Base-by-base conservation (phyloP, 2,888 invertebrate species). In the Cynaeus angustus region DNA sequence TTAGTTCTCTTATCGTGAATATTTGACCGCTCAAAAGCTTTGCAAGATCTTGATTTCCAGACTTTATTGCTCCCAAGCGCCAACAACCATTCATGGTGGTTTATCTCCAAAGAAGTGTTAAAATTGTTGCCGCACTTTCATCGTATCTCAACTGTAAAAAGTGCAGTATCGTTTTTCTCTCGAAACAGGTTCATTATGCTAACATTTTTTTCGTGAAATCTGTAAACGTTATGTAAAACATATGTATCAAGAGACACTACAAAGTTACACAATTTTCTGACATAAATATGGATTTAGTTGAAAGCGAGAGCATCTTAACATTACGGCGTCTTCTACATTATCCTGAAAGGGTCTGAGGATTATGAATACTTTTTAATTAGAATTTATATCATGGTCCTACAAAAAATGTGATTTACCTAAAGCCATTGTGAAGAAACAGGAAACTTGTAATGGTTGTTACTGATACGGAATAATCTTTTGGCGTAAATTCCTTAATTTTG, bases 161-260 rank as follows among this genome's bases (percentile, higher is more conserved):
- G n/a, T 6, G 33, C 33, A 33, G 1, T 33, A 33, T 33, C 33
- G 33, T 33, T 33, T 33, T 7, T 6, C 33, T n/a, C n/a, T 33
- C 33, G n/a, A 37, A 38, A 14, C 55, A 55, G 1, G 38, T 55
- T 38, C 9, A 52, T 55, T 30, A 52, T 52, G 30, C 26, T 26
- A n/a, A 12, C 30, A 52, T 52, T 52, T 52, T 52, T 55, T 55
- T 55, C 38, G 38, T 55, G 55, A 55, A 55, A 55, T 55, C 37
- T 37, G 16, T 8, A 53, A 16, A 37, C 16, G 38, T 55, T 55
- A 55, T 37, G 37, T 55, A 55, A 55, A 55, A 10, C 41, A 41
- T 41, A 52, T 52, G 30, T 53, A 56, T 26, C 56, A 26, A 16
- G 43, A 26, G 56, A 43, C 56, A 56, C 10, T 16, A 55, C 14